Percentiles rank a stretch among this genome's conserved stretches.
Evolutionary conservation across 2,888 invertebrate genomes (phyloP).

Genomic region (Leptothorax acervorum): DNA sequence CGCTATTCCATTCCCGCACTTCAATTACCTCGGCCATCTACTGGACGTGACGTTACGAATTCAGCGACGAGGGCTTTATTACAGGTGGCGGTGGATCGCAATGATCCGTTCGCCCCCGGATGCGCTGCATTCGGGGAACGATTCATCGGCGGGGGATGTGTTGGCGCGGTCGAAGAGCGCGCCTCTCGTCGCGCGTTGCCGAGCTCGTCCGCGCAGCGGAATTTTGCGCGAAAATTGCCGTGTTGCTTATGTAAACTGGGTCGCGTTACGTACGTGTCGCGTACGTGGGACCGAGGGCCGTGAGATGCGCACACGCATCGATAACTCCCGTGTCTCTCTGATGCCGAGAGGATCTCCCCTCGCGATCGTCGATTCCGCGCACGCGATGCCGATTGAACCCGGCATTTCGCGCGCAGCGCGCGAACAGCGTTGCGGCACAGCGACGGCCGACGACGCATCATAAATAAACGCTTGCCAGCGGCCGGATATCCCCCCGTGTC

Average conservation of each 20-base stretch:
- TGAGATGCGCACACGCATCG: slow-evolving; percentile 18
- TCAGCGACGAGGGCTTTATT: slow-evolving; percentile 40
- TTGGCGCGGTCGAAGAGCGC: neutral
- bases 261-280: slow-evolving; percentile 15
- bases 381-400: slow-evolving; percentile 70
- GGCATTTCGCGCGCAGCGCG: slow-evolving; percentile 61
- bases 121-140: slow-evolving; percentile 35
- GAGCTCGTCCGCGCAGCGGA: slow-evolving; percentile 5
- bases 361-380: slow-evolving; percentile 67
- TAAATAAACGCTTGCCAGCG: slow-evolving; percentile 75
- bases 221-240: slow-evolving; percentile 34
- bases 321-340: neutral
- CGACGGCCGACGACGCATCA: slow-evolving; percentile 67
- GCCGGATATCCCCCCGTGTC: slow-evolving; percentile 73
- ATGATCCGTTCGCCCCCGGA: slow-evolving; percentile 32
- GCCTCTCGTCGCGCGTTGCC: slow-evolving; percentile 6
- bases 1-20: neutral
- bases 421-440: slow-evolving; percentile 65
- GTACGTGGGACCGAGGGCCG: neutral
- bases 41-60: slow-evolving; percentile 37
- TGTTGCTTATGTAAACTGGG: slow-evolving; percentile 49
- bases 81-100: slow-evolving; percentile 29
- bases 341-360: slow-evolving; percentile 4
- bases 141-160: neutral
- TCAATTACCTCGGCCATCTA: slow-evolving; percentile 31